phyloP scores from a whole-genome alignment of 2,113 vertebrate species.

The Tursiops truncatus region DNA sequence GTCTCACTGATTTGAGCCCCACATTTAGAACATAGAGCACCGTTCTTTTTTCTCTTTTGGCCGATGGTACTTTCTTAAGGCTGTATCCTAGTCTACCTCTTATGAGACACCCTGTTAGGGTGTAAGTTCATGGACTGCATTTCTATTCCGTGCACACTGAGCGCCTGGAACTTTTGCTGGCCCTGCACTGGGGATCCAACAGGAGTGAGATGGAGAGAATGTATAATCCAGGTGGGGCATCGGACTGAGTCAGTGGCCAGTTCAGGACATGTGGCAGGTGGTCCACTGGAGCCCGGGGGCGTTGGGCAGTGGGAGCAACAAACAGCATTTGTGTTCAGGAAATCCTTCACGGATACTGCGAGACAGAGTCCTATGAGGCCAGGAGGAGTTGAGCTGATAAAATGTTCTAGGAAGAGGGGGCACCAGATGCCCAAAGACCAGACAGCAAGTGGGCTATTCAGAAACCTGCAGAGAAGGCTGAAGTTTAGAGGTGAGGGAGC shows the following conservation, averaged over 20 bases:
- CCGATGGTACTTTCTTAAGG: not conserved
- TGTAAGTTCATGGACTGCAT: not conserved
- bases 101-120: not conserved
- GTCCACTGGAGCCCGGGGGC: not conserved
- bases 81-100: not conserved
- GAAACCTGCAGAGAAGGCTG: too few species aligned
- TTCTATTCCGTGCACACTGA: not conserved
- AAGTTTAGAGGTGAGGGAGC: not conserved
- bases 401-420: not conserved
- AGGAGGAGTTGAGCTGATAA: not conserved
- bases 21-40: not conserved
- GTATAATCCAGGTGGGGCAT: not conserved
- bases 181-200: not conserved
- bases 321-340: not conserved
- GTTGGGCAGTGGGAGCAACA: accelerated
- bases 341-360: not conserved
- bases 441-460: not conserved
- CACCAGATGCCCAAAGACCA: not conserved
- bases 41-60: not conserved
- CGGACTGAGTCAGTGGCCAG: not conserved
- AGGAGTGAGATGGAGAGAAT: not conserved
- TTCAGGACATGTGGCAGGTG: not conserved
- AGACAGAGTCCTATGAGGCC: not conserved
- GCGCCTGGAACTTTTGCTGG: not conserved
- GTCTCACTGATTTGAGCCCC: not conserved